A percentile compares a stretch with the other conserved stretches of the same genome.
Evolutionary conservation across 2,888 invertebrate species (phyloP).

Genomic region (Brenthis ino): DNA sequence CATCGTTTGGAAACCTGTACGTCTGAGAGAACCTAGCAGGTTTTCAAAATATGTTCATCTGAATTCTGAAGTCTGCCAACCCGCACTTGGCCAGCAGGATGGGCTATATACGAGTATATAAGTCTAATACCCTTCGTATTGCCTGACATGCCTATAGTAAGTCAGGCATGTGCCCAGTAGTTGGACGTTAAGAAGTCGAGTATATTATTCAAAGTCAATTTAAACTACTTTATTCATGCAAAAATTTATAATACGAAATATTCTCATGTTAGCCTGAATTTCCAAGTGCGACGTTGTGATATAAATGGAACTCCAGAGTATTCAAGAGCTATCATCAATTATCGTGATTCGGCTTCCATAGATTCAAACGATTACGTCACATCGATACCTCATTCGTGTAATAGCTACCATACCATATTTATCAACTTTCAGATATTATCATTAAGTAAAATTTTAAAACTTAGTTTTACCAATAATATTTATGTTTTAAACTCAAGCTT

Average conservation of each 20-base stretch:
- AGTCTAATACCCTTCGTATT: too few species aligned
- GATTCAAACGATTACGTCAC: slow-evolving; percentile 19
- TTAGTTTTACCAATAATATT: background rate
- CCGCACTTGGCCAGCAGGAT: too few species aligned
- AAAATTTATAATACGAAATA: slow-evolving; percentile 4
- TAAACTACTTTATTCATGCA: background rate
- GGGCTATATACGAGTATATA: too few species aligned
- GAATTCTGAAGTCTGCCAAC: too few species aligned
- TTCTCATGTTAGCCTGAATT: slow-evolving; percentile 25
- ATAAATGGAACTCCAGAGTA: slow-evolving; percentile 38
- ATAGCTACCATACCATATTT: slow-evolving; percentile 9
- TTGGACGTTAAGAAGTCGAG: too few species aligned
- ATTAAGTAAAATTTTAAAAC: background rate
- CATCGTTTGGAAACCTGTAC: too few species aligned
- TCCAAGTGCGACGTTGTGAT: slow-evolving; percentile 33
- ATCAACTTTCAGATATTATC: slow-evolving; percentile 2
- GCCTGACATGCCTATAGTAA: too few species aligned
- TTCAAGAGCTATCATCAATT: slow-evolving; percentile 42
- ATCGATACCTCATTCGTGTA: slow-evolving; percentile 18
- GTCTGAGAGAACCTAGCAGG: too few species aligned
- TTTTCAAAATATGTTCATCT: too few species aligned
- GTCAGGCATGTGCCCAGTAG: too few species aligned
- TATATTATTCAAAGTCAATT: background rate
- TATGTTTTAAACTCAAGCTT: background rate
- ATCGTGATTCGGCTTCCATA: slow-evolving; percentile 39